Conservation (phyloP, 2,113 vertebrate species). For the Dissostichus mawsoni region DNA sequence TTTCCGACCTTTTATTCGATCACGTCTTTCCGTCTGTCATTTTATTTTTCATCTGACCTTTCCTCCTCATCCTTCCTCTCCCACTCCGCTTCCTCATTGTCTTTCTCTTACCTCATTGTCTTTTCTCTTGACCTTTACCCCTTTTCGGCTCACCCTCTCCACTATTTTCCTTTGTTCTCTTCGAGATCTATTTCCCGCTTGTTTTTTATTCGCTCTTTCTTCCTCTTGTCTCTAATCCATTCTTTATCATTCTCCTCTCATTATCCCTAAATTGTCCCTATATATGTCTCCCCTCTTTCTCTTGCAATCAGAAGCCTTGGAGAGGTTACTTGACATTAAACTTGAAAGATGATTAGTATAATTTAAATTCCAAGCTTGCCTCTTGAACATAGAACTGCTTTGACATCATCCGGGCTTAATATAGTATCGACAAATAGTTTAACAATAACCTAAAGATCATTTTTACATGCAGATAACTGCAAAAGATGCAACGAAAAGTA, state of each 20-base stretch:
- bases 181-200: background rate
- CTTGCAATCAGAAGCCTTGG: background rate
- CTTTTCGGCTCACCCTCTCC: background rate
- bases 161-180: background rate
- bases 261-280: background rate
- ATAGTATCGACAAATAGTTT: conserved; percentile 25
- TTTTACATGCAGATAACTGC: conserved; percentile 26
- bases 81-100: conserved; percentile 44
- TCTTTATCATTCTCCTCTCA: conserved; percentile 1
- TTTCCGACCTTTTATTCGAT: conserved; percentile 55
- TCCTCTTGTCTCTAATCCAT: background rate
- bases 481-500: conserved; percentile 14
- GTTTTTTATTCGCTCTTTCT: background rate
- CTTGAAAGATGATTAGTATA: conserved; percentile 21
- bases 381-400: conserved; percentile 36
- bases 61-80: conserved; percentile 31
- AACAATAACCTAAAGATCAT: conserved; percentile 7
- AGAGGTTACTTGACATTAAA: conserved; percentile 22
- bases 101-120: conserved; percentile 49
- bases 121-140: conserved; percentile 57
- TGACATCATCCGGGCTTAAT: conserved; percentile 22
- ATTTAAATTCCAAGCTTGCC: conserved; percentile 29
- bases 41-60: conserved; percentile 60
- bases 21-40: conserved; percentile 48
- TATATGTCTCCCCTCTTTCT: background rate